A percentile compares a stretch with the other conserved stretches of the same genome.
Evolutionary conservation across 2,113 vertebrate genomes (phyloP).

Genomic region (Danio rerio): DNA sequence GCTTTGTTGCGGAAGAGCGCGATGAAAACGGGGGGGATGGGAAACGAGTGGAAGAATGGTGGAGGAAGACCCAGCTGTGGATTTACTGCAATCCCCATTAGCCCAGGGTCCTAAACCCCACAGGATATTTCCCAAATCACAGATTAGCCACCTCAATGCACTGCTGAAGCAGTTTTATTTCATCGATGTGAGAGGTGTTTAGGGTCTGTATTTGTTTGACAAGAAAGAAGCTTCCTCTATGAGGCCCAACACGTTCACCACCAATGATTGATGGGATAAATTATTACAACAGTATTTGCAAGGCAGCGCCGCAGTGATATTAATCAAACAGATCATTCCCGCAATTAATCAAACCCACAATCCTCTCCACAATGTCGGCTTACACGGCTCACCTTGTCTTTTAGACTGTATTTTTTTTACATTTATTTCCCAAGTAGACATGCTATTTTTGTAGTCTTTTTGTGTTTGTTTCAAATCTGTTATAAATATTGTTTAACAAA

Average conservation of each 20-base stretch:
- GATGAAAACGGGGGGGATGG: constrained; percentile 38
- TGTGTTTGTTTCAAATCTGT: too few species aligned
- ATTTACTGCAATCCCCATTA: constrained; percentile 30
- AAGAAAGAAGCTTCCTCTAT: not conserved
- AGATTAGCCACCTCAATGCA: not conserved
- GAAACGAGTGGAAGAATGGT: constrained; percentile 27
- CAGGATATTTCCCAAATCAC: not conserved
- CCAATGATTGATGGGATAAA: not conserved
- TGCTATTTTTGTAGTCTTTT: not conserved
- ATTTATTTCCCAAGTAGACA: not conserved
- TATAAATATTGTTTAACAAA: too few species aligned
- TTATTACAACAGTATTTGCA: constrained; percentile 10
- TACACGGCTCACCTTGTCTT: not conserved
- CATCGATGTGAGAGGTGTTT: too few species aligned
- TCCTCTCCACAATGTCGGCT: not conserved
- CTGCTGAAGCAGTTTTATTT: not conserved
- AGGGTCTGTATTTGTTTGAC: not conserved
- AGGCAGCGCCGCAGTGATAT: not conserved
- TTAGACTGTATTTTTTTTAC: not conserved
- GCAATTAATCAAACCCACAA: not conserved
- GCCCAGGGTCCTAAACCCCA: constrained; percentile 50
- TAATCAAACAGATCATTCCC: constrained; percentile 16
- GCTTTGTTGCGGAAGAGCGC: constrained; percentile 15
- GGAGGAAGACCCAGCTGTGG: constrained; percentile 24
- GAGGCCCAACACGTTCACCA: not conserved